Base-by-base conservation (phyloP, 2,797 vertebrate species). In the Neostethus bicornis region DNA sequence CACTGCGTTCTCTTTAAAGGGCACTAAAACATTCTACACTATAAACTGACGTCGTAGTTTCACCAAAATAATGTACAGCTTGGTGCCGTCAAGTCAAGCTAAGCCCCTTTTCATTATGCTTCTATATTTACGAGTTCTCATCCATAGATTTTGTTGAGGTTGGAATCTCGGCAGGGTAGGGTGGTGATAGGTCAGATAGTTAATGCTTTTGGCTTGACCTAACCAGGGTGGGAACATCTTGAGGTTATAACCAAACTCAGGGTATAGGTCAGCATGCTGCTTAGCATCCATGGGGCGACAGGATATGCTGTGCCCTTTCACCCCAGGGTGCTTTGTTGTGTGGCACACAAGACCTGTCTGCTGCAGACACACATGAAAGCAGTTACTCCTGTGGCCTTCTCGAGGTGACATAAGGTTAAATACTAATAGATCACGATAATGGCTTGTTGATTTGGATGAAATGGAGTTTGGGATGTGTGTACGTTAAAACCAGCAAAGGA, bases 201-300 rank as follows among this genome's bases (percentile, higher is more conserved):
- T 65, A 69, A 79, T 35, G 55, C 46, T 42, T 53, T 24, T 56
- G 47, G 53, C 50, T 51, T 31, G 35, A 63, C 25, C 69, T 47
- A 70, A 70, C 24, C 63, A 75, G 61, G 62, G 47, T 73, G 72
- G 49, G 59, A 17, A 56, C 46, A 61, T 50, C 35, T 44, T 49
- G 53, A 73, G 70, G 77, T 84, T 76, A 67, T 4, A 59, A 28
- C 43, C 49, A 56, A 52, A 76, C 64, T 71, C 41, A 54, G 53
- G 77, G 61, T 56, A 45, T 53, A 76, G 67, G 74, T 80, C 70
- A 79, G 25, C 61, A 16, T 62, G 64, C 45, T 34, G 32, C 54
- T 52, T 17, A 46, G 59, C 69, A 50, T 63, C 61, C 47, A 56
- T 23, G 16, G 60, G 51, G 66, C 39, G 56, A 58, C 42, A 56